Base-by-base conservation (phyloP, 2,888 invertebrate species). In the Imbricaverruca yamaguchii region DNA sequence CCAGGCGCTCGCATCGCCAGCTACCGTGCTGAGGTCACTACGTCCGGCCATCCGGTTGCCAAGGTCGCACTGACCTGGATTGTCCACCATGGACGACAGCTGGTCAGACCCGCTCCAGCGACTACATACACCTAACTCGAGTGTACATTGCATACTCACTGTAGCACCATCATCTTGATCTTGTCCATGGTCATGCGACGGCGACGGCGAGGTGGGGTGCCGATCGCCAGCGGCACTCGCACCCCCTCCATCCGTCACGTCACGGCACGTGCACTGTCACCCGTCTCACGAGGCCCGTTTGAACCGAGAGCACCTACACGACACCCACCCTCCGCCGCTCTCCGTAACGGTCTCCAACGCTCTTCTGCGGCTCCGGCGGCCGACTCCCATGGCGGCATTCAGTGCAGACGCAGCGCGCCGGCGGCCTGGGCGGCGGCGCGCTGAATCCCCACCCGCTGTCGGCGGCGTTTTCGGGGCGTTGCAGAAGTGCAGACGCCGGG, bases 241-340 rank as follows among this genome's bases (percentile, higher is more conserved):
- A 69, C 81, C 56, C 53, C 65, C 53, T 80, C 65, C 57, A 53
- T 81, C n/a, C 23, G n/a, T 83, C 84, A 12, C 84, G 84, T 61
- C 18, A 74, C 81, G 82, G 80, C 69, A 11, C 67, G 10, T 23
- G 11, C 39, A 15, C 7, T 53, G 8, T 23, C 69, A 7, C 39
- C 53, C 53, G 39, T 13, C 18, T 4, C 69, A 9, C 39, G 39
- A 39, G 39, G 13, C 21, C 69, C 53, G 53, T 55, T 55, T 15
- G 9, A 21, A 21, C 3, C 39, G 21, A 55, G 21, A 12, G 74
- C 74, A 9, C 10, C 10, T 9, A 15, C 55, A 0, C 74, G 9
- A 12, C 55, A 21, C 55, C 74, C 55, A 13, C 10, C 21, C 74
- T 1, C 74, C 18, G 21, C 69, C 69, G 23, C 25, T 23, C 23